phyloP scores from a whole-genome alignment of 2,888 invertebrate species.

The Dolomedes plantarius region DNA sequence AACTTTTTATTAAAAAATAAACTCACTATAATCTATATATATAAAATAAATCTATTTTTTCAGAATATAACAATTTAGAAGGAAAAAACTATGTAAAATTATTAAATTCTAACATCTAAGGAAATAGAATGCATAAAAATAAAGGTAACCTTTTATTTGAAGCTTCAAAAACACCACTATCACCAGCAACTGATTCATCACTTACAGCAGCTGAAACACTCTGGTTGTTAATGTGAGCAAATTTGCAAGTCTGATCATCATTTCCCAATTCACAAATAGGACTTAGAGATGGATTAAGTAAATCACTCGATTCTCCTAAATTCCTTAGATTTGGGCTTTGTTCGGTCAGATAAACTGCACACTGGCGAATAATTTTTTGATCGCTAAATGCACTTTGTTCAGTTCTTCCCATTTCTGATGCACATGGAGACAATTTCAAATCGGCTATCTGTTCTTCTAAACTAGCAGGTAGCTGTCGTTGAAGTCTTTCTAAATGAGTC shows the following conservation, averaged over 20 bases:
- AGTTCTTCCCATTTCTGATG: constrained; percentile 31
- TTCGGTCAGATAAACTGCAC: constrained; percentile 42
- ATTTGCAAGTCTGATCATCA: constrained; percentile 73
- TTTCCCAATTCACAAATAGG: constrained; percentile 77
- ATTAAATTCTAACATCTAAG: too few relatives aligned
- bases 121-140: too few relatives aligned
- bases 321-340: constrained; percentile 47
- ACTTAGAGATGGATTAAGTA: constrained; percentile 77
- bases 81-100: too few relatives aligned
- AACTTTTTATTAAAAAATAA: too few relatives aligned
- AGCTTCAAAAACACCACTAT: constrained; percentile 79
- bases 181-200: constrained; percentile 96
- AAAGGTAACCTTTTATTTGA: constrained; percentile 77
- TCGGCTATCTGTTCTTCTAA: constrained; percentile 69
- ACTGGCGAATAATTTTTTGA: constrained; percentile 42
- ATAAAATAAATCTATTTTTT: too few relatives aligned
- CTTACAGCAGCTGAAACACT: constrained; percentile 94
- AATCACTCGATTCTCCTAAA: constrained; percentile 73
- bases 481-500: constrained; percentile 78
- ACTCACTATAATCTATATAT: too few relatives aligned
- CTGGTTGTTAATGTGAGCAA: constrained; percentile 83
- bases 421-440: constrained; percentile 57
- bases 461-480: constrained; percentile 43
- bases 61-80: too few relatives aligned
- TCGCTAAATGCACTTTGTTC: constrained; percentile 62